Percentiles rank a stretch among this genome's conserved stretches.
Conservation (phyloP, 1,140 invertebrate species). For the Hycleus cichorii region DNA sequence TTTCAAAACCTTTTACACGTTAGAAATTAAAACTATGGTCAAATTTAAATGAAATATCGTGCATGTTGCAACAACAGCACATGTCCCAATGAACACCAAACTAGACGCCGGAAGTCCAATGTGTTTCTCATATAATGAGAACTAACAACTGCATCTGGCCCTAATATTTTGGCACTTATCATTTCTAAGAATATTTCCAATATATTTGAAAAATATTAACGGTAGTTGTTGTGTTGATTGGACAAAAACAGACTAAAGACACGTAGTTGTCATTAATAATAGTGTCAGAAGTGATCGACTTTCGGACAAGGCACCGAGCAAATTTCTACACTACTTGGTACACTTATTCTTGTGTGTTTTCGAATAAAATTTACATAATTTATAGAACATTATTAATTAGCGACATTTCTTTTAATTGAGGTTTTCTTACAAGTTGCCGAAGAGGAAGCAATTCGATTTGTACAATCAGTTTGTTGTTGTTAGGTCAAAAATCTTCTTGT, state of each 20-base stretch:
- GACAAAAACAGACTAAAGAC: conserved; percentile 1
- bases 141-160: conserved; percentile 11
- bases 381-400: too few species aligned
- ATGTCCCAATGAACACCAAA: conserved; percentile 4
- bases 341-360: too few species aligned
- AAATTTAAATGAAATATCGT: not conserved
- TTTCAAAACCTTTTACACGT: not conserved
- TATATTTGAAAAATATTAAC: not conserved
- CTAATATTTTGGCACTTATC: conserved; percentile 13
- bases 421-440: too few species aligned
- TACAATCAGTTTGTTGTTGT: too few species aligned
- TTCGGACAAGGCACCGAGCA: not conserved
- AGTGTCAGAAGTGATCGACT: conserved; percentile 1
- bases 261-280: conserved; percentile 5
- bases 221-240: not conserved
- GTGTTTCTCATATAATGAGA: conserved; percentile 15
- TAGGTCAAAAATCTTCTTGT: too few species aligned
- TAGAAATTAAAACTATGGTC: not conserved
- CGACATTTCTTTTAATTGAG: too few species aligned
- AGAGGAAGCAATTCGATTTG: too few species aligned
- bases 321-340: too few species aligned
- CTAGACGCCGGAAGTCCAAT: conserved; percentile 11
- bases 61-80: conserved; percentile 9
- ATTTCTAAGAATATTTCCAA: conserved; percentile 10
- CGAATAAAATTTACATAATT: too few species aligned